Evolutionary conservation across 2,888 invertebrate species (phyloP).

Genomic region (Scaptomyza cyrtandrae): DNA sequence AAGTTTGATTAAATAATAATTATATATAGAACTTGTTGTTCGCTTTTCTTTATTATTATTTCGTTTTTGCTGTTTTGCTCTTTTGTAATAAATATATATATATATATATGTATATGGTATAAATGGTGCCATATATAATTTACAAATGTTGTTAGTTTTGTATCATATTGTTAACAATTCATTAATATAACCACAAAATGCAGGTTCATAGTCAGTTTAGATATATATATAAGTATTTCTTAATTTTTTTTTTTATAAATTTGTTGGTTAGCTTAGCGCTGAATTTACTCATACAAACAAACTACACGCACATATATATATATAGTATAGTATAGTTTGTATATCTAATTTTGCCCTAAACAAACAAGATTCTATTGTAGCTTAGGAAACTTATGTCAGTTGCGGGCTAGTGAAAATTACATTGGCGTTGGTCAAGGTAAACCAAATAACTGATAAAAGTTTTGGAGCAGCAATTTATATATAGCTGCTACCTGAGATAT

Average conservation of each 20-base stretch:
- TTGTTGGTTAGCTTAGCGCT: slow-evolving; percentile 52
- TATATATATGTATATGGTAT: slow-evolving; percentile 40
- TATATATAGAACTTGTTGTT: slow-evolving; percentile 21
- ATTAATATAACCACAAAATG: slow-evolving; percentile 48
- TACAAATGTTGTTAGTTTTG: slow-evolving; percentile 56
- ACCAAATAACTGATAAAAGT: slow-evolving; percentile 13
- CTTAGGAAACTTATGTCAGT: slow-evolving; percentile 36
- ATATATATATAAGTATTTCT: slow-evolving; percentile 19
- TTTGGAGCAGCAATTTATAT: slow-evolving; percentile 17
- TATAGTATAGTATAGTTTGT: slow-evolving; percentile 3
- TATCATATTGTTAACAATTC: slow-evolving; percentile 45
- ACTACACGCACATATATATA: slow-evolving; percentile 19
- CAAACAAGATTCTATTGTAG: slow-evolving; percentile 24
- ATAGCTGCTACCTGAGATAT: slow-evolving; percentile 34
- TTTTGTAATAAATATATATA: slow-evolving; percentile 40
- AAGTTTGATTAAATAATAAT: background rate
- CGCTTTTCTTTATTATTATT: slow-evolving; percentile 38
- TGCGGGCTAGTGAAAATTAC: slow-evolving; percentile 28
- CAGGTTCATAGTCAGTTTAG: slow-evolving; percentile 36
- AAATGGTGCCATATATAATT: slow-evolving; percentile 66
- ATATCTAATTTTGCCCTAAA: slow-evolving; percentile 24
- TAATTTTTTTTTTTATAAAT: slow-evolving; percentile 40
- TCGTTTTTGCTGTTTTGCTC: slow-evolving; percentile 33
- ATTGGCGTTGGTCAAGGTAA: slow-evolving; percentile 36
- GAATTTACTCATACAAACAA: slow-evolving; percentile 31